Evolutionary conservation across 64 coral and sea anemone genomes (phyloP).

Genomic region (Stichodactyla helianthus): DNA sequence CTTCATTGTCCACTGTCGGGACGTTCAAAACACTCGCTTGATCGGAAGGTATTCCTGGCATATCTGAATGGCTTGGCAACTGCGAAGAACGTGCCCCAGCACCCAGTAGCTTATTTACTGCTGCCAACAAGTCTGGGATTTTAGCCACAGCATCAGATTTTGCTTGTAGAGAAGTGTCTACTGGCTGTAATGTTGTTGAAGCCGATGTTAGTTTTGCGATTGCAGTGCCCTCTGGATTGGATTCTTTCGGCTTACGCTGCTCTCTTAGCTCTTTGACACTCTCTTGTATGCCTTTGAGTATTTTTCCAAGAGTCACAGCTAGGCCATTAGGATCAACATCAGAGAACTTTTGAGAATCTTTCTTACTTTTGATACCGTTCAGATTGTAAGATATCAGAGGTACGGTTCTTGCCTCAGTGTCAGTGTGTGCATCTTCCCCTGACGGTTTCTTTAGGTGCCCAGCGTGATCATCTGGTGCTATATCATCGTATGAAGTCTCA

Average conservation of each 20-base stretch:
- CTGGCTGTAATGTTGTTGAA: background rate
- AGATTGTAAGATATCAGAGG: conserved; percentile 27
- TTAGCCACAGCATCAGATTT: background rate
- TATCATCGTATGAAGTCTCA: background rate
- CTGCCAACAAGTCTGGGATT: conserved; percentile 3
- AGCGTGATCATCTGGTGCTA: background rate
- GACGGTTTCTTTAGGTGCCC: background rate
- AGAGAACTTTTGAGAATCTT: no score
- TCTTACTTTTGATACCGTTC: conserved; percentile 5
- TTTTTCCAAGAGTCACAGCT: conserved; percentile 31
- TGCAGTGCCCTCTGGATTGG: background rate
- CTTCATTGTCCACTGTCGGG: background rate
- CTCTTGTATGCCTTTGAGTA: conserved; percentile 29
- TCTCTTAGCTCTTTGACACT: background rate
- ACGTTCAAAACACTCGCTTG: background rate
- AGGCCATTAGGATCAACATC: background rate
- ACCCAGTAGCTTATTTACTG: conserved; percentile 22
- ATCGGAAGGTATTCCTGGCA: background rate
- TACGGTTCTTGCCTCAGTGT: conserved; percentile 3
- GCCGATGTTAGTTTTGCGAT: background rate
- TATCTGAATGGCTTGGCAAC: background rate
- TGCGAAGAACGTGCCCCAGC: background rate
- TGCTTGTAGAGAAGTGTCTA: background rate
- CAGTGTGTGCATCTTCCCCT: background rate
- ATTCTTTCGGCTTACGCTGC: background rate